Percentiles rank a stretch among this genome's conserved stretches.
These are phyloP conservation scores for Hypotaenidia okinawae DNA, from an alignment of 2,797 vertebrate genomes.

Conservation along the genomic window DNA sequence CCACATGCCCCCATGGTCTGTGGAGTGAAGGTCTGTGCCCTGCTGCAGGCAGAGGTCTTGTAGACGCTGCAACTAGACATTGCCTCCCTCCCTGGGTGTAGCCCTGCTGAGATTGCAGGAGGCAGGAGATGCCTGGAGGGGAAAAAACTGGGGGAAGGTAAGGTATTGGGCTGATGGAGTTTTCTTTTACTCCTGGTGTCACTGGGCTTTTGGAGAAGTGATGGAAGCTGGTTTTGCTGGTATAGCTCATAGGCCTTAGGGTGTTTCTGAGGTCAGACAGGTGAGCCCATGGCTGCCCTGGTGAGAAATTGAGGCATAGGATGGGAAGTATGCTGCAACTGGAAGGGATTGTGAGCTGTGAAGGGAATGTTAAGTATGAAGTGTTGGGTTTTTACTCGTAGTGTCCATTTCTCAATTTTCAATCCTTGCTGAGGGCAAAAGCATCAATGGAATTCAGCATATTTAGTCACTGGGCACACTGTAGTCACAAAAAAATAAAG, in stretches of 20 bases:
- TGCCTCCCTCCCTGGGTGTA: neutral
- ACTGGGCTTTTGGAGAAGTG: neutral
- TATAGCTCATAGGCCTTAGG: neutral
- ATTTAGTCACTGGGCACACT: neutral
- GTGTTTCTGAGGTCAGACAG: neutral
- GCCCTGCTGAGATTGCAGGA: neutral
- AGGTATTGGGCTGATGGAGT: neutral
- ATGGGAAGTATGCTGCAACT: neutral
- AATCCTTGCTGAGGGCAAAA: neutral
- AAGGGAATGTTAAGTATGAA: neutral
- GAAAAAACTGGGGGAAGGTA: neutral
- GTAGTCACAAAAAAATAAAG: neutral
- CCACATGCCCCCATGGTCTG: neutral
- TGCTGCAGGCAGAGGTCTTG: neutral
- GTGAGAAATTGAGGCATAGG: neutral
- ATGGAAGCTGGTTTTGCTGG: neutral
- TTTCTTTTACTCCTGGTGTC: neutral
- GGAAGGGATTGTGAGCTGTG: neutral
- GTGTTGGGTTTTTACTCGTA: neutral
- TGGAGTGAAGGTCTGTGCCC: neutral
- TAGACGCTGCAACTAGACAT: neutral
- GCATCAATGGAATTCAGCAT: neutral
- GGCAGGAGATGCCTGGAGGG: neutral
- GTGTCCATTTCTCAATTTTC: neutral
- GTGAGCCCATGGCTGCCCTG: neutral